Percentiles rank a stretch among this genome's conserved stretches.
These are phyloP conservation scores for Pandemis heparana DNA, from an alignment of 2,888 invertebrate species.

Conservation along the genomic window DNA sequence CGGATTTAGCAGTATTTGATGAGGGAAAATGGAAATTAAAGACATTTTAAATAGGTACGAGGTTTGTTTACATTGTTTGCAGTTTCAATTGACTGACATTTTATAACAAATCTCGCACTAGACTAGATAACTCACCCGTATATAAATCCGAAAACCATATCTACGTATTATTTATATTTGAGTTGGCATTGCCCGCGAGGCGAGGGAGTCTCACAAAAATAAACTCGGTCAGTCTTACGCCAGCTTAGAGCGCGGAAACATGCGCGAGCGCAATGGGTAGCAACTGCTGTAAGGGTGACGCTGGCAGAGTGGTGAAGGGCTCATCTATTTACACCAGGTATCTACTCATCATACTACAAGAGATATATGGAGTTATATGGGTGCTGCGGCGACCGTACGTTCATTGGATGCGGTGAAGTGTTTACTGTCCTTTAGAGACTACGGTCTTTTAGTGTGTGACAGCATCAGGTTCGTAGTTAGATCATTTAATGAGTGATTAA, in stretches of 20 bases:
- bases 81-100: too few species aligned
- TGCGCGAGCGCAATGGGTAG: slow-evolving; percentile 79
- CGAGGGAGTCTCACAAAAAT: slow-evolving; percentile 66
- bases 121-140: too few species aligned
- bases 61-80: too few species aligned
- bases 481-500: too few species aligned
- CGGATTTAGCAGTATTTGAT: too few species aligned
- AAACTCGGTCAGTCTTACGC: slow-evolving; percentile 71
- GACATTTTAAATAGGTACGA: too few species aligned
- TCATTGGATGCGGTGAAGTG: slow-evolving; percentile 53
- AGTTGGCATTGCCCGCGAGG: not conserved
- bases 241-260: slow-evolving; percentile 68
- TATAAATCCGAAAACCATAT: not conserved
- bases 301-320: slow-evolving; percentile 74
- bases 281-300: slow-evolving; percentile 86
- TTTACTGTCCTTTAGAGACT: slow-evolving; percentile 3
- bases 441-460: not conserved
- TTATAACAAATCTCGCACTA: too few species aligned
- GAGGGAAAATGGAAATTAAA: too few species aligned
- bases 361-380: slow-evolving; percentile 70
- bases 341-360: slow-evolving; percentile 71
- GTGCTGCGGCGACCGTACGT: slow-evolving; percentile 74
- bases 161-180: slow-evolving; percentile 15
- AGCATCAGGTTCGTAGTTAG: too few species aligned
- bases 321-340: slow-evolving; percentile 84